These are phyloP conservation scores for Hypercompe scribonia DNA, from an alignment of 2,888 invertebrate species.

Conservation along the genomic window DNA sequence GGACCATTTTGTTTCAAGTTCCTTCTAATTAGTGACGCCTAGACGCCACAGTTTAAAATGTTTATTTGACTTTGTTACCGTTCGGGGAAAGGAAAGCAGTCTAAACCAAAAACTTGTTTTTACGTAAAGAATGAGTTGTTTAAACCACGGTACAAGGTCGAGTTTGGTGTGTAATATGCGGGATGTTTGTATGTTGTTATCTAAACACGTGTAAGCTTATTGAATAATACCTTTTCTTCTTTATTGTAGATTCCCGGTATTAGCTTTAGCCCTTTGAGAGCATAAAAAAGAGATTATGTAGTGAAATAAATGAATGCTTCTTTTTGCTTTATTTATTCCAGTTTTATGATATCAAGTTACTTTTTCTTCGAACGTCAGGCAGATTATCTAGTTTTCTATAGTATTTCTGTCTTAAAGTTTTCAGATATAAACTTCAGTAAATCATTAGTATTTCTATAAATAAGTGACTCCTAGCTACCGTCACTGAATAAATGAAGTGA, in stretches of 20 bases:
- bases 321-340: neutral
- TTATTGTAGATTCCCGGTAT: neutral
- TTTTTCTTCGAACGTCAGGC: neutral
- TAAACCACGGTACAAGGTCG: neutral
- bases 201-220: neutral
- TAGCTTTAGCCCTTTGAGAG: neutral
- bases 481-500: neutral
- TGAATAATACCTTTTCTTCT: neutral
- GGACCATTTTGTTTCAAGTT: neutral
- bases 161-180: neutral
- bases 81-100: neutral
- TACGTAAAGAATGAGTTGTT: neutral
- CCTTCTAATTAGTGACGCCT: neutral
- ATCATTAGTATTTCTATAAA: neutral
- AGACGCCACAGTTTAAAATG: neutral
- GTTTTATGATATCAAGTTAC: neutral
- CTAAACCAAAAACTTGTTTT: neutral
- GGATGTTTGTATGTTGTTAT: neutral
- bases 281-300: neutral
- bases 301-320: neutral
- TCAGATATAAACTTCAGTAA: neutral
- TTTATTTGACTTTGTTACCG: neutral
- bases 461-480: neutral
- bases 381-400: neutral
- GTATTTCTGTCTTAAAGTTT: neutral